Evolutionary conservation across 2,113 vertebrate genomes (phyloP).

Genomic region (Rhynchopsitta pachyrhyncha): DNA sequence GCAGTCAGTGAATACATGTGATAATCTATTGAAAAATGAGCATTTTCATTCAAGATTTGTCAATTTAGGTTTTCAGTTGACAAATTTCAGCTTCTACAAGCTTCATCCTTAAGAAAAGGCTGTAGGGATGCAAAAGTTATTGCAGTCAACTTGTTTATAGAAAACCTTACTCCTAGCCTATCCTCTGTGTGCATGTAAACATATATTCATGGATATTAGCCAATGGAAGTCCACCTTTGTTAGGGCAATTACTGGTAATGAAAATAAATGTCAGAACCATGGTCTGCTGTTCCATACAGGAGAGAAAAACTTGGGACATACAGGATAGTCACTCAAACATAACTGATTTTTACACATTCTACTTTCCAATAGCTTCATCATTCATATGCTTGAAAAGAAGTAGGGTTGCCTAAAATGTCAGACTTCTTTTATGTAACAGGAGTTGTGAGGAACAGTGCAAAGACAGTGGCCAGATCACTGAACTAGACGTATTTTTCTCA

Average conservation of each 20-base stretch:
- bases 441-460: background rate
- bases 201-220: background rate
- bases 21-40: background rate
- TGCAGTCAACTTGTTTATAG: background rate
- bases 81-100: constrained; percentile 21
- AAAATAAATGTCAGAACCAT: background rate
- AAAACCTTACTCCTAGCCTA: background rate
- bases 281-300: background rate
- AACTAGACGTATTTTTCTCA: background rate
- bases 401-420: background rate
- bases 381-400: background rate
- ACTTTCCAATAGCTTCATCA: background rate
- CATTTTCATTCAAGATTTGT: background rate
- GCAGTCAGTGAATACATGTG: background rate
- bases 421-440: background rate
- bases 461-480: background rate
- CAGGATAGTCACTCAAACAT: background rate
- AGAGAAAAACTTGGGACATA: background rate
- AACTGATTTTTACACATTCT: background rate
- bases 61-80: background rate
- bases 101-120: background rate
- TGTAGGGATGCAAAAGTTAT: background rate
- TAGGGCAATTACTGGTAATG: background rate
- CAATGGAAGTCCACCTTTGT: background rate
- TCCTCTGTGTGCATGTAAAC: background rate